phyloP scores from a whole-genome alignment of 2,888 invertebrate species.

The Cordilura impudica region DNA sequence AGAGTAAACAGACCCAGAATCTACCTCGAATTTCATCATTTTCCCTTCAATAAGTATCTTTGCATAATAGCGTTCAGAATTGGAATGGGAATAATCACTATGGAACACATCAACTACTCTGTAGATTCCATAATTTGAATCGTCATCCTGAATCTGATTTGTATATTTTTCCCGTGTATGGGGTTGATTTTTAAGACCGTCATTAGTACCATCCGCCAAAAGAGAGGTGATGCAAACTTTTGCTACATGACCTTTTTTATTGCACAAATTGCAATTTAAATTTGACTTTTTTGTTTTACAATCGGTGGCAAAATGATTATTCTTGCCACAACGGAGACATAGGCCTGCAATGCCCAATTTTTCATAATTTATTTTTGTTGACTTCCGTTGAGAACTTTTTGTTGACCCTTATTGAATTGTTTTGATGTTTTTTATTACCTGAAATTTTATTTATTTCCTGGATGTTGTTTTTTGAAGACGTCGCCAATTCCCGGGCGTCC shows the following conservation, averaged over 20 bases:
- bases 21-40: slow-evolving; percentile 4
- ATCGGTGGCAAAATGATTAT: too few species aligned
- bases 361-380: not conserved
- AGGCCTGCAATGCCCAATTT: too few species aligned
- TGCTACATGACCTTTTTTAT: slow-evolving; percentile 13
- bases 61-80: too few species aligned
- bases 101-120: not conserved
- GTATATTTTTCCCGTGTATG: not conserved
- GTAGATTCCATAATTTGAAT: not conserved
- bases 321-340: too few species aligned
- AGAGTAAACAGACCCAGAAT: not conserved
- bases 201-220: slow-evolving; percentile 24
- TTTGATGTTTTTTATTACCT: not conserved
- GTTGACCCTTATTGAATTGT: not conserved
- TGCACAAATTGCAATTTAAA: slow-evolving; percentile 13
- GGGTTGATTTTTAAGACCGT: not conserved
- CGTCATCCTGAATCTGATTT: not conserved
- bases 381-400: too few species aligned
- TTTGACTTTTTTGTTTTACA: not conserved
- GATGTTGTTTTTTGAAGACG: too few species aligned
- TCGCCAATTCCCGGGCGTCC: too few species aligned
- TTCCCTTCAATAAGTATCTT: too few species aligned
- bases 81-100: too few species aligned
- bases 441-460: too few species aligned
- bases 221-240: slow-evolving; percentile 15